These are phyloP conservation scores for Dolichallabes microphthalmus DNA, from an alignment of 2,113 vertebrate species.

Conservation along the genomic window DNA sequence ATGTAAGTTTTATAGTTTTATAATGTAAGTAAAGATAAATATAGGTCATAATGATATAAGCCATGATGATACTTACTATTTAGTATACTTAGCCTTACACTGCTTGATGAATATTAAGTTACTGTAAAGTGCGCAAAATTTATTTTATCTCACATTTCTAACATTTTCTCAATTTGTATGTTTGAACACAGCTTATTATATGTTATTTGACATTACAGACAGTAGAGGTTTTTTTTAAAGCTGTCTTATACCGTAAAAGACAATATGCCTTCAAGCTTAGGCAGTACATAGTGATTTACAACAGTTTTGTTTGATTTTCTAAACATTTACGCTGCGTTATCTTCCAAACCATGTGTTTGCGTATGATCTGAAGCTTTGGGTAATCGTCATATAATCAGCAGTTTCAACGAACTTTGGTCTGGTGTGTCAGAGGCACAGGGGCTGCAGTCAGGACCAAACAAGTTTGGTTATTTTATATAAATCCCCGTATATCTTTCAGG, in stretches of 20 bases:
- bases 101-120: neutral
- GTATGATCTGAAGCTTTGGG: constrained; percentile 12
- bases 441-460: neutral
- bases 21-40: no score
- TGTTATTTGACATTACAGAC: neutral
- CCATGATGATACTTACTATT: neutral
- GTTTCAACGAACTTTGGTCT: constrained; percentile 42
- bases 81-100: neutral
- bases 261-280: neutral
- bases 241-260: neutral
- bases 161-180: neutral
- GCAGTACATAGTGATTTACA: neutral
- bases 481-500: neutral
- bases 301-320: neutral
- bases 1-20: no score
- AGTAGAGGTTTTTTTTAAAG: neutral
- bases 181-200: neutral
- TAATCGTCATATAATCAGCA: constrained; percentile 13
- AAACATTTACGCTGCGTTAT: constrained; percentile 2
- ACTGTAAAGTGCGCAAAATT: neutral
- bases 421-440: neutral
- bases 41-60: no score
- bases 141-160: neutral
- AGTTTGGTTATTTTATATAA: neutral
- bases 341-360: constrained; percentile 24